These are phyloP conservation scores for Lampris incognitus DNA, from an alignment of 2,113 vertebrate genomes.

Conservation along the genomic window DNA sequence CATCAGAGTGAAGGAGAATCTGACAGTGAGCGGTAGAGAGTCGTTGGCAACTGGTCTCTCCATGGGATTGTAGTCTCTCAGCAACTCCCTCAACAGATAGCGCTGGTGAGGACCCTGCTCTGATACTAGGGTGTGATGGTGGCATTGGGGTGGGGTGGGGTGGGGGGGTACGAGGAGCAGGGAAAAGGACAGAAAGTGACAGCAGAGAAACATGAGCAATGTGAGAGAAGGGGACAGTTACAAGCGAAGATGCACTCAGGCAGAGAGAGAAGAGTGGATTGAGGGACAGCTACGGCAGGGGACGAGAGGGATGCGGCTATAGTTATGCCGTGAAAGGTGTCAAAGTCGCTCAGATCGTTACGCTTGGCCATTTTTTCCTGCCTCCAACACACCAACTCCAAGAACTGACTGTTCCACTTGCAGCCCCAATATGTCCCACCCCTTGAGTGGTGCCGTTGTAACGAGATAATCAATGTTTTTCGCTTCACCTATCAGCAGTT, in stretches of 20 bases:
- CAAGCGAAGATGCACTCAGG: constrained; percentile 10
- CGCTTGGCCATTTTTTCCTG: too few relatives aligned
- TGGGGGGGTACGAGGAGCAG: not conserved
- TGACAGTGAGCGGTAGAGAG: constrained; percentile 81
- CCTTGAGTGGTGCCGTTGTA: too few relatives aligned
- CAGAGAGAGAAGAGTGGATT: not conserved
- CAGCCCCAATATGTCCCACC: too few relatives aligned
- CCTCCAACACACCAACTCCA: too few relatives aligned
- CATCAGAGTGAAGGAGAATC: constrained; percentile 83
- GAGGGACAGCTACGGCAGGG: not conserved
- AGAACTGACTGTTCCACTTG: too few relatives aligned
- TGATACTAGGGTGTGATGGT: constrained; percentile 66
- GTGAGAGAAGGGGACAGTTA: constrained; percentile 10
- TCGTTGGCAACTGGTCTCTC: constrained; percentile 86
- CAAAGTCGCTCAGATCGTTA: too few relatives aligned
- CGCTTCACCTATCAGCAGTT: too few relatives aligned
- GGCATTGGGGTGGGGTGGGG: not conserved
- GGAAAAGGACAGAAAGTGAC: not conserved
- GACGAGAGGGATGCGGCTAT: constrained; percentile 7
- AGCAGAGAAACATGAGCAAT: not conserved
- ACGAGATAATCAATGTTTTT: too few relatives aligned
- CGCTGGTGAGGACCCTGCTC: constrained; percentile 84
- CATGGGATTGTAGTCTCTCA: constrained; percentile 85
- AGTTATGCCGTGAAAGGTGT: not conserved
- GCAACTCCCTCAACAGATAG: constrained; percentile 82